phyloP scores from a whole-genome alignment of 2,113 vertebrate species.

The Pelecanus crispus region DNA sequence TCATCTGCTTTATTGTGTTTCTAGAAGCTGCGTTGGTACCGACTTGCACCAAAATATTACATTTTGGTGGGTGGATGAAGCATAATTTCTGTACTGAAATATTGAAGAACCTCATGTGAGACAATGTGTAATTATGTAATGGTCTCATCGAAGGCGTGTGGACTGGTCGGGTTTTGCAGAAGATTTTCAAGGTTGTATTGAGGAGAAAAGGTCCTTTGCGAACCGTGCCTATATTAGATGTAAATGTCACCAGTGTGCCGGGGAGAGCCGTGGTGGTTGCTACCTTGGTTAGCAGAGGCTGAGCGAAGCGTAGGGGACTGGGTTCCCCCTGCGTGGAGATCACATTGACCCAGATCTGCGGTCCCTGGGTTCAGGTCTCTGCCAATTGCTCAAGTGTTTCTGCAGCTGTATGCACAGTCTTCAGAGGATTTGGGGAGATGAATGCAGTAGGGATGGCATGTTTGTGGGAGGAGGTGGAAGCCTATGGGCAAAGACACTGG shows the following conservation, averaged over 20 bases:
- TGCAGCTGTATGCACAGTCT: background rate
- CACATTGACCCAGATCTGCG: accelerated
- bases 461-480: background rate
- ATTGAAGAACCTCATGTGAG: background rate
- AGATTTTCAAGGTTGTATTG: background rate
- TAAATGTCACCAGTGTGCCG: background rate
- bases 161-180: background rate
- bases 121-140: background rate
- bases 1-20: background rate
- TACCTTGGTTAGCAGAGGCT: background rate
- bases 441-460: background rate
- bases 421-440: background rate
- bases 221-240: accelerated
- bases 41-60: background rate
- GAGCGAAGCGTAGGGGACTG: accelerated
- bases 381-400: background rate
- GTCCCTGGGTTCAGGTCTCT: background rate
- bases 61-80: background rate
- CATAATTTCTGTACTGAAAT: background rate
- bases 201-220: background rate
- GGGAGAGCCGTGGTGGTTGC: background rate
- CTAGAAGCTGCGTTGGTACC: background rate
- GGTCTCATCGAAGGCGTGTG: accelerated
- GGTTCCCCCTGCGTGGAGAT: background rate
- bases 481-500: background rate